phyloP scores from a whole-genome alignment of 2,888 invertebrate species.

The Nebria brevicollis region DNA sequence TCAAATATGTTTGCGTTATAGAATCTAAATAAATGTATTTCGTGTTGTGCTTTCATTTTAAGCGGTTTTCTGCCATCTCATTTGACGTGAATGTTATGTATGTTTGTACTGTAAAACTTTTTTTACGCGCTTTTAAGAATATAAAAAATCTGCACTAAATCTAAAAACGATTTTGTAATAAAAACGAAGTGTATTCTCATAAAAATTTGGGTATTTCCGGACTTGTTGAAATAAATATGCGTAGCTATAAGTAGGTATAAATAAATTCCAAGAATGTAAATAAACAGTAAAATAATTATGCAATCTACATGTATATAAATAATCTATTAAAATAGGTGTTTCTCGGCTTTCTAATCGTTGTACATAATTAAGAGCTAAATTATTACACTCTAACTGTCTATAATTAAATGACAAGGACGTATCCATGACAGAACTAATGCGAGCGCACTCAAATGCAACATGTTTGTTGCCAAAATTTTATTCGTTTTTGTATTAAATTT shows the following conservation, averaged over 20 bases:
- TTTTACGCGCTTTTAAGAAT: too few relatives aligned
- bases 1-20: too few relatives aligned
- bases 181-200: not conserved
- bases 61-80: too few relatives aligned
- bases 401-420: slow-evolving; percentile 43
- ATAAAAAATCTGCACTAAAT: too few relatives aligned
- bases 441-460: not conserved
- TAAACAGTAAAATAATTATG: slow-evolving; percentile 34
- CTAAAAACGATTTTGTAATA: not conserved
- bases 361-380: slow-evolving; percentile 41
- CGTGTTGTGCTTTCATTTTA: too few relatives aligned
- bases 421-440: not conserved
- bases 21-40: too few relatives aligned
- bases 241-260: not conserved
- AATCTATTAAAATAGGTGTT: slow-evolving; percentile 40
- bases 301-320: slow-evolving; percentile 24
- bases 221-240: not conserved
- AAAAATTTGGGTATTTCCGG: not conserved
- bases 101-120: too few relatives aligned
- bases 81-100: too few relatives aligned
- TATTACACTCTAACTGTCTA: slow-evolving; percentile 22
- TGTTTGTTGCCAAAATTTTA: too few relatives aligned
- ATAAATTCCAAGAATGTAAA: slow-evolving; percentile 13
- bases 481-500: too few relatives aligned
- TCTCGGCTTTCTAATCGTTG: slow-evolving; percentile 38